Percentiles rank a stretch among this genome's conserved stretches.
These are phyloP conservation scores for Plestiodon gilberti DNA, from an alignment of 2,113 vertebrate genomes.

Conservation along the genomic window DNA sequence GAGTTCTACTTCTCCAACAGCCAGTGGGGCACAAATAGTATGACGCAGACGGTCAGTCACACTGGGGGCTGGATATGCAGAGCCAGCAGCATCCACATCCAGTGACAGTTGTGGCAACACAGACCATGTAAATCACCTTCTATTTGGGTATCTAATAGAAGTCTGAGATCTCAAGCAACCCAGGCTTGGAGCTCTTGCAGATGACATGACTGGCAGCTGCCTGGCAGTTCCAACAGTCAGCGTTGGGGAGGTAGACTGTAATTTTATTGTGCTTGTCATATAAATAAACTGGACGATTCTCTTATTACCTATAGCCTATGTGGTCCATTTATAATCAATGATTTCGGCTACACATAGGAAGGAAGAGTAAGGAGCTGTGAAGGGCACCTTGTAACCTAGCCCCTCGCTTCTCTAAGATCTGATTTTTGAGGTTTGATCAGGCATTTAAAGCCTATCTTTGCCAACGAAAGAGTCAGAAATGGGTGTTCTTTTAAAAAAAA, in stretches of 20 bases:
- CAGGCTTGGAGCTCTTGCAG: neutral
- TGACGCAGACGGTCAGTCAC: neutral
- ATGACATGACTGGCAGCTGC: neutral
- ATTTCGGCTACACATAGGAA: too few species aligned
- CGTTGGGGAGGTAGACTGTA: neutral
- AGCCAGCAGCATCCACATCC: neutral
- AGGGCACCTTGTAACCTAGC: neutral
- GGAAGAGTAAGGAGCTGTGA: neutral
- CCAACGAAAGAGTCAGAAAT: neutral
- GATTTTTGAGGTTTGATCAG: neutral
- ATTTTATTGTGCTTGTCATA: neutral
- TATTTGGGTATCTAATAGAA: neutral
- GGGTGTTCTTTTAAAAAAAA: neutral
- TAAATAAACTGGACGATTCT: too few species aligned
- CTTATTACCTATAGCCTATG: too few species aligned
- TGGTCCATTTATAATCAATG: too few species aligned
- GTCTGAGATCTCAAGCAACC: neutral
- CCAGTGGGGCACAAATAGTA: neutral
- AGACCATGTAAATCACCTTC: neutral
- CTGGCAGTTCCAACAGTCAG: neutral
- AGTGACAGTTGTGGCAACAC: neutral
- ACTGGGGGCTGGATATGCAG: neutral
- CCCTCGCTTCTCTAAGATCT: neutral
- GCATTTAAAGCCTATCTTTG: neutral
- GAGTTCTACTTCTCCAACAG: neutral